Base-by-base conservation (phyloP, 2,113 vertebrate species). In the Balaeniceps rex region DNA sequence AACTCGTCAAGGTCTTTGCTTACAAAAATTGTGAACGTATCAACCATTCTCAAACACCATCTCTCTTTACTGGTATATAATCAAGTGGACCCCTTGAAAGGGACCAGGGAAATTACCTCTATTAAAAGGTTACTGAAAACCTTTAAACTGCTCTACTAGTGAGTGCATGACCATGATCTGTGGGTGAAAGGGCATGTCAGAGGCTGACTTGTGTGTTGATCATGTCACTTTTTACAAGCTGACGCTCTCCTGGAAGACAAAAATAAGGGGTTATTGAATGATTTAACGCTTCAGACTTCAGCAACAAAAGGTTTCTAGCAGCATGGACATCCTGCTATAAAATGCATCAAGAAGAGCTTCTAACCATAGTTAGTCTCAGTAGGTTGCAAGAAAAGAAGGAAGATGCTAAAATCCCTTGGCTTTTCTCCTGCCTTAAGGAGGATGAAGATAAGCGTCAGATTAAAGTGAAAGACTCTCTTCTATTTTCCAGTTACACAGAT, bases 351-450 rank as follows among this genome's bases (percentile, higher is more conserved):
- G 87, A 93, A 87, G 82, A 93, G 83, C 81, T 95, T 81, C 92
- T 90, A 96, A 91, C 82, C 88, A 86, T 24, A 81, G 93, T 89
- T 93, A 94, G 90, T 88, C 91, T 94, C 93, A 85, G 76, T 86
- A 96, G 70, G 83, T 42, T 96, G 68, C 55, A 95, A 88, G 82
- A 89, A 93, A 91, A 93, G 78, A 86, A 87, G 88, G 15, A 36
- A 90, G 74, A 84, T 88, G 78, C 84, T 96, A 90, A 97, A 95
- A 95, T 93, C 89, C 79, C 40, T 93, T 82, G 80, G 71, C 83
- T 93, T 84, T 95, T 89, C 92, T 97, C 87, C 77, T 87, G 83
- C 94, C 78, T 96, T 94, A 95, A 95, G 89, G 87, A 95, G 94
- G 77, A 90, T 82, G 91, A 88, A 91, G 91, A 96, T 96, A 96